Base-by-base conservation (phyloP, 1,140 invertebrate species). In the Colletes gigas region DNA sequence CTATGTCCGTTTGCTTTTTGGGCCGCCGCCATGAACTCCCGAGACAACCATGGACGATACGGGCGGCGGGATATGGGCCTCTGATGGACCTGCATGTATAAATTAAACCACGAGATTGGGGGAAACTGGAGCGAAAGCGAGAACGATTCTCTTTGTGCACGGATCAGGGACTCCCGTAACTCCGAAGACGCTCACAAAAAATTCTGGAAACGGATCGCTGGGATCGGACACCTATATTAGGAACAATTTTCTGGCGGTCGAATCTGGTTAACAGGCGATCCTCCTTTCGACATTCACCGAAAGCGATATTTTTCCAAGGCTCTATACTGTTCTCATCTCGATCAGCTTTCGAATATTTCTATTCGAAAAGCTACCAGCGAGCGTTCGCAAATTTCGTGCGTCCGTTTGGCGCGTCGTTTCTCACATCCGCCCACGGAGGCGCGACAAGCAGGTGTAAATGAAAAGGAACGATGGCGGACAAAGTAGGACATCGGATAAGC, bases 1-100 rank as follows among this genome's bases (percentile, higher is more conserved):
- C 86, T 76, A 84, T 83, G 88, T 85, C 77, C 87, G 79, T 88
- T 89, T 88, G 90, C 90, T 91, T 90, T 89, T 89, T 86, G 73
- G 85, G 70, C 76, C 65, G 82, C 84, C 81, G 84, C 85, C 85
- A 86, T 86, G 69, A 78, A 78, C 68, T 67, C 47, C 21, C 59
- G 65, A 78, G 81, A 83, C 69, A 81, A 59, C 75, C 57, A 78
- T 82, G 84, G 85, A 81, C 81, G 78, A 83, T 86, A 83, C 74
- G 76, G 77, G 62, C 59, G 76, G 15, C 21, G 21, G 62, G 81
- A 78, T 83, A 65, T 74, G 63, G 78, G 67, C 70, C 59, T 6
- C 44, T 59, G 14, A 19, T n/a, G 17, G 47, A 3, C 41, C 44
- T 55, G 21, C 4, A 5, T 60, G 68, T 72, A 70, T 70, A 63